phyloP scores from a whole-genome alignment of 2,797 vertebrate species.

The Spondyliosoma cantharus region DNA sequence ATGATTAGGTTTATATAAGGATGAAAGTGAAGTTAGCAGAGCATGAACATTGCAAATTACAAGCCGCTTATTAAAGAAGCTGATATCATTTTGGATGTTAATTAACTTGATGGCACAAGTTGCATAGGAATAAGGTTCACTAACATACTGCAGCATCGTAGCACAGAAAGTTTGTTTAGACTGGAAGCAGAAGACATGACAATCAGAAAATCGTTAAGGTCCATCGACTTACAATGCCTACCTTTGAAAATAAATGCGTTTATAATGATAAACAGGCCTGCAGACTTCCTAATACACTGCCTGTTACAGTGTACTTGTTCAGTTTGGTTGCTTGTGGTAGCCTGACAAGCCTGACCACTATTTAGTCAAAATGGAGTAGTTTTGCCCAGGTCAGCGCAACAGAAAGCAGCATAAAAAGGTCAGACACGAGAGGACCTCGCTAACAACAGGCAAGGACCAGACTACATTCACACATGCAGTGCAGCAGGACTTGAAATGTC shows the following conservation, averaged over 20 bases:
- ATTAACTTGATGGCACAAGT: neutral
- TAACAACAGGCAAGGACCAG: slow-evolving; percentile 83
- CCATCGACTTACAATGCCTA: neutral
- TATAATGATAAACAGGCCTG: neutral
- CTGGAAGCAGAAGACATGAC: slow-evolving; percentile 31
- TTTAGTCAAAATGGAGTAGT: slow-evolving; percentile 12
- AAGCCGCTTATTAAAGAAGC: neutral
- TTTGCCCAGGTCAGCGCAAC: slow-evolving; percentile 69
- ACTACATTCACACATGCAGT: slow-evolving; percentile 93
- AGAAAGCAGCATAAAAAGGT: slow-evolving; percentile 45
- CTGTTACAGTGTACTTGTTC: neutral
- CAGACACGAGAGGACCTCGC: slow-evolving; percentile 58
- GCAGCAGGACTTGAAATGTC: slow-evolving; percentile 95
- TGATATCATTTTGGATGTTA: neutral
- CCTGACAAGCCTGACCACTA: neutral
- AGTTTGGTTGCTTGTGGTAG: neutral
- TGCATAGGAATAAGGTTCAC: slow-evolving; percentile 12
- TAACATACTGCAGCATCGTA: neutral
- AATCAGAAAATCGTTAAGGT: neutral
- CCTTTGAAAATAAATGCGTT: neutral
- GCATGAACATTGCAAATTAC: neutral
- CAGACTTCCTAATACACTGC: neutral
- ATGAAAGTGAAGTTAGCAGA: slow-evolving; percentile 4
- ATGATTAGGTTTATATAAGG: neutral
- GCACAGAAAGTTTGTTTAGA: neutral